Percentiles rank a stretch among this genome's conserved stretches.
These are phyloP conservation scores for Drosophila testacea DNA, from an alignment of 2,888 invertebrate species.

Conservation along the genomic window DNA sequence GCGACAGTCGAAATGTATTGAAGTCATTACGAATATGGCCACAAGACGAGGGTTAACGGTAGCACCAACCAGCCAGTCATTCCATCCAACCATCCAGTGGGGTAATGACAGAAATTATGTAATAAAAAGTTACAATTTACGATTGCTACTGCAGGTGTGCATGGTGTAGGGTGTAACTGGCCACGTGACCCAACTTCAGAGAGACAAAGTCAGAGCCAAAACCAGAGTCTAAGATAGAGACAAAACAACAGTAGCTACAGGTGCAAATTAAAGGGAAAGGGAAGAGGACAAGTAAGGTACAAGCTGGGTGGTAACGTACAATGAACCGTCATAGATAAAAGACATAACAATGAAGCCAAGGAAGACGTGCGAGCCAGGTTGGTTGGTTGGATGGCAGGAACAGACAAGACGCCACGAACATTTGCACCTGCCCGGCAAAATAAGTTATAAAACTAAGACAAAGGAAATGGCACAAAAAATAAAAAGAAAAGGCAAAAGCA, in stretches of 20 bases:
- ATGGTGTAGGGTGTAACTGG: slow-evolving; percentile 22
- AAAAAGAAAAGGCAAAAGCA: slow-evolving; percentile 4
- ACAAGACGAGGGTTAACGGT: slow-evolving; percentile 65
- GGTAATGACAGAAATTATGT: slow-evolving; percentile 83
- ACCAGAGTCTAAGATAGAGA: slow-evolving; percentile 5
- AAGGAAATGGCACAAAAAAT: slow-evolving; percentile 49
- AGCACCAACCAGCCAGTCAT: slow-evolving; percentile 52
- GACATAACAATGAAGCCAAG: slow-evolving; percentile 79
- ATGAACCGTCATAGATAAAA: slow-evolving; percentile 80
- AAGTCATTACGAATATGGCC: slow-evolving; percentile 79
- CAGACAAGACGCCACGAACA: slow-evolving; percentile 60
- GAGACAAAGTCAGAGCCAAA: slow-evolving; percentile 7
- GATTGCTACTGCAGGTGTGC: slow-evolving; percentile 57
- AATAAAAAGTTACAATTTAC: slow-evolving; percentile 83
- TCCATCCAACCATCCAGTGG: slow-evolving; percentile 57
- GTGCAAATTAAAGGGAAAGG: slow-evolving; percentile 35
- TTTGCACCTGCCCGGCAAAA: slow-evolving; percentile 75
- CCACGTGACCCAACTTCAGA: slow-evolving; percentile 66
- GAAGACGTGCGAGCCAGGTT: slow-evolving; percentile 69
- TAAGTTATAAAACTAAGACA: slow-evolving; percentile 77
- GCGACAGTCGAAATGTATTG: slow-evolving; percentile 79
- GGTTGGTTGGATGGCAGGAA: slow-evolving; percentile 24
- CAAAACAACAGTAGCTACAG: slow-evolving; percentile 54
- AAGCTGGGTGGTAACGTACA: slow-evolving; percentile 50
- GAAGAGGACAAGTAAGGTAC: background rate